Percentiles rank a stretch among this genome's conserved stretches.
Conservation (phyloP, 2,888 invertebrate species). For the Acanthacorydalis orientalis region DNA sequence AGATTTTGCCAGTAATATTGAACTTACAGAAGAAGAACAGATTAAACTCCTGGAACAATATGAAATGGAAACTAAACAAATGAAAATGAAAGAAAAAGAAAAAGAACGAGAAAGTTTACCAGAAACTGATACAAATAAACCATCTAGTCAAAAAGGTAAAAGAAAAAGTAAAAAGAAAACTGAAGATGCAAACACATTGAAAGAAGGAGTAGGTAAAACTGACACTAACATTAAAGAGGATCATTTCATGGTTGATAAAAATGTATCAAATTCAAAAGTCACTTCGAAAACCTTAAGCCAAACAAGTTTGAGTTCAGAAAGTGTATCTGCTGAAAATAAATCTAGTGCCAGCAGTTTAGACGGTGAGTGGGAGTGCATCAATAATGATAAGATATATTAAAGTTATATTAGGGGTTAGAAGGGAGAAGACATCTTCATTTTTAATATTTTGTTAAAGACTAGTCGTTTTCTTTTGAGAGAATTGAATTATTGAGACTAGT, state of each 20-base stretch:
- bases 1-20: slow-evolving; percentile 45
- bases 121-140: background rate
- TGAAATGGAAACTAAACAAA: slow-evolving; percentile 54
- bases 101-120: slow-evolving; percentile 7
- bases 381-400: slow-evolving; percentile 1
- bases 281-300: background rate
- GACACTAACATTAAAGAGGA: background rate
- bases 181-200: background rate
- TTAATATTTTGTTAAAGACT: no score
- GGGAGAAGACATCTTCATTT: no score
- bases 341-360: slow-evolving; percentile 24
- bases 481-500: no score
- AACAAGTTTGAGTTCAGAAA: slow-evolving; percentile 2
- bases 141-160: background rate
- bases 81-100: slow-evolving; percentile 40
- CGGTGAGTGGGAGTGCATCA: slow-evolving; percentile 25
- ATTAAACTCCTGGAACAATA: slow-evolving; percentile 48
- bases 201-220: background rate
- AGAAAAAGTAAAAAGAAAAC: background rate
- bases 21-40: slow-evolving; percentile 54
- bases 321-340: slow-evolving; percentile 13
- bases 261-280: slow-evolving; percentile 13
- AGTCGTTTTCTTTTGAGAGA: no score
- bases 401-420: background rate
- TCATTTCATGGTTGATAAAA: slow-evolving; percentile 7